These are phyloP conservation scores for Brenthis hecate DNA, from an alignment of 2,888 invertebrate species.

Conservation along the genomic window DNA sequence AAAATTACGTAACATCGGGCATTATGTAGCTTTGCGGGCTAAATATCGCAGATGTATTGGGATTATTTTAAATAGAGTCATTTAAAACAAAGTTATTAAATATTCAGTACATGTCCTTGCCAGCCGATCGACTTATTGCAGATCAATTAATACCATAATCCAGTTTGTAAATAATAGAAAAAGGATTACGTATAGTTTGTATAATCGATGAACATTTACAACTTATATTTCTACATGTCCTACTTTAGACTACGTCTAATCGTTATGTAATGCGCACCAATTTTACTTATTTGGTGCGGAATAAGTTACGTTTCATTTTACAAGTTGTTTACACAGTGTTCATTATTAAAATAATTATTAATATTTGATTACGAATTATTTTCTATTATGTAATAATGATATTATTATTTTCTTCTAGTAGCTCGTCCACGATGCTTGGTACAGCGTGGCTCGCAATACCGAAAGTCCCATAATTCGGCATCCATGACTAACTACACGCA, in stretches of 20 bases:
- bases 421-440: background rate
- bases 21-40: slow-evolving; percentile 59
- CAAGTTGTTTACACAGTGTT: background rate
- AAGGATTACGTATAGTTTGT: slow-evolving; percentile 10
- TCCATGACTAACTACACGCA: slow-evolving; percentile 12
- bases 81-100: slow-evolving; percentile 8
- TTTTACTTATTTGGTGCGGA: slow-evolving; percentile 10
- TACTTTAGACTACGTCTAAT: slow-evolving; percentile 8
- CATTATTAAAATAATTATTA: background rate
- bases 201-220: slow-evolving; percentile 3
- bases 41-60: slow-evolving; percentile 60
- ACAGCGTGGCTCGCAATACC: background rate
- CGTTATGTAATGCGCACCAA: slow-evolving; percentile 12
- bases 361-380: too few relatives aligned
- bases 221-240: slow-evolving; percentile 18
- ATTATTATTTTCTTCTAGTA: background rate
- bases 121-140: background rate
- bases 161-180: slow-evolving; percentile 14
- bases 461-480: slow-evolving; percentile 25
- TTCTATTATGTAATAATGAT: too few relatives aligned
- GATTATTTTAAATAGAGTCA: slow-evolving; percentile 47
- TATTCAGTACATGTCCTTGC: background rate
- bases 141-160: slow-evolving; percentile 3
- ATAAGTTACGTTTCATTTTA: slow-evolving; percentile 5
- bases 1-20: slow-evolving; percentile 57